A percentile compares a stretch with the other conserved stretches of the same genome.
These are phyloP conservation scores for Anastatus disparis DNA, from an alignment of 1,140 invertebrate species.

Conservation along the genomic window DNA sequence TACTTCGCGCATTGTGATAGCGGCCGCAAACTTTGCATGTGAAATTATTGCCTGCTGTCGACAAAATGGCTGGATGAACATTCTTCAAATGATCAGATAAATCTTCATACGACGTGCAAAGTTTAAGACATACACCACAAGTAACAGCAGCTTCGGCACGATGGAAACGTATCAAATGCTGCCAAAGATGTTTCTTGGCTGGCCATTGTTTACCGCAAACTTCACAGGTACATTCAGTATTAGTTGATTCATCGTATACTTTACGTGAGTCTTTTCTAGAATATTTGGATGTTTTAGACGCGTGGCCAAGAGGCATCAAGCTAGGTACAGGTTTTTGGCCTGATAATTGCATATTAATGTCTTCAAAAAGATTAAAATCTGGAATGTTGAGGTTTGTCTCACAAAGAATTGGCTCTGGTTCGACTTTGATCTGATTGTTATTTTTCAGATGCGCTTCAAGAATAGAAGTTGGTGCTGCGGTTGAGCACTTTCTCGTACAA, in stretches of 20 bases:
- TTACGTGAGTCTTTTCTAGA: conserved; percentile 64
- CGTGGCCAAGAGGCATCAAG: conserved; percentile 54
- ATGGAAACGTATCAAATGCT: conserved; percentile 73
- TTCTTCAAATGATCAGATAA: conserved; percentile 68
- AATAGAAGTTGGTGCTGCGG: conserved; percentile 51
- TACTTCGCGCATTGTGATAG: conserved; percentile 72
- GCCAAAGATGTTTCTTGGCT: conserved; percentile 73
- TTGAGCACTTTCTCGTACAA: conserved; percentile 47
- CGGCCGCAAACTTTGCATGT: conserved; percentile 72
- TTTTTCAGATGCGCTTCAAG: conserved; percentile 62
- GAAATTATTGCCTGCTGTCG: conserved; percentile 71
- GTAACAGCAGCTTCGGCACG: conserved; percentile 69
- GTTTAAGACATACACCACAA: conserved; percentile 72
- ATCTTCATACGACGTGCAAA: conserved; percentile 67
- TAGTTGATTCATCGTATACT: conserved; percentile 64
- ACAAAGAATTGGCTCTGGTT: conserved; percentile 47
- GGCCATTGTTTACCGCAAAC: conserved; percentile 73
- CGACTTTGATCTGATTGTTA: conserved; percentile 63
- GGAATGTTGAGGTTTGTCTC: conserved; percentile 63
- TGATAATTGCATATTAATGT: conserved; percentile 63
- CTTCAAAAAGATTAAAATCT: conserved; percentile 65
- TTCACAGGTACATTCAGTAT: conserved; percentile 67
- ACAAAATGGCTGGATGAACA: conserved; percentile 66
- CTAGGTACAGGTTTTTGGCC: conserved; percentile 61
- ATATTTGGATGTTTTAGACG: conserved; percentile 48